phyloP scores from a whole-genome alignment of 2,113 vertebrate genomes.

The Pristiophorus japonicus region DNA sequence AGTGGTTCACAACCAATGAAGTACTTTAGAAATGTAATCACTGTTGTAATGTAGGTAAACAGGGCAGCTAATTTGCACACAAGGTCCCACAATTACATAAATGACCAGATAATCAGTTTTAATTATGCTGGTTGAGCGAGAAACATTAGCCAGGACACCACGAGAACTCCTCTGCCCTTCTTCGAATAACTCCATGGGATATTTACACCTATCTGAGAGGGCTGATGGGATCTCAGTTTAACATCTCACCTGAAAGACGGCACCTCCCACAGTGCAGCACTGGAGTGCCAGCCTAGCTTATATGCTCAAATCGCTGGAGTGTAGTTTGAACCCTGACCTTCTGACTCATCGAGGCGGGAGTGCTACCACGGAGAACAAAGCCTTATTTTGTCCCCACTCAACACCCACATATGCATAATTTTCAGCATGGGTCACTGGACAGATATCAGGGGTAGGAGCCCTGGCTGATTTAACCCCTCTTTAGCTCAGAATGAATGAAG shows the following conservation, averaged over 20 bases:
- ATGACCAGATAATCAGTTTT: not conserved
- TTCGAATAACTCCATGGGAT: not conserved
- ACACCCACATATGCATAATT: not conserved
- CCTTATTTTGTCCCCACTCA: not conserved
- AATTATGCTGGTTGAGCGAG: not conserved
- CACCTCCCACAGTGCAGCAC: not conserved
- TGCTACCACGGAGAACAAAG: too few species aligned
- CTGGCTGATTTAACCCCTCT: not conserved
- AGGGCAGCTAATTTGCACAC: not conserved
- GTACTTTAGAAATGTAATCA: not conserved
- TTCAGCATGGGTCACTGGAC: not conserved
- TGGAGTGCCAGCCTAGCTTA: not conserved
- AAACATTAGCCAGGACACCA: not conserved
- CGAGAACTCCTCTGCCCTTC: not conserved
- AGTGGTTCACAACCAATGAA: not conserved
- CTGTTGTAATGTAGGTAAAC: not conserved
- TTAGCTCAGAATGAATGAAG: not conserved
- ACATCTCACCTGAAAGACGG: not conserved
- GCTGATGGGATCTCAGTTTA: not conserved
- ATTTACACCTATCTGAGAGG: not conserved
- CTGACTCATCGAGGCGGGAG: not conserved
- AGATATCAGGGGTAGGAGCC: not conserved
- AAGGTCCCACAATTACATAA: not conserved
- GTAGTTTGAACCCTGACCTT: not conserved
- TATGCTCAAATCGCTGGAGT: not conserved